Percentiles rank a stretch among this genome's conserved stretches.
Conservation (phyloP, 64 coral and sea anemone genomes). For the Orbicella faveolata region DNA sequence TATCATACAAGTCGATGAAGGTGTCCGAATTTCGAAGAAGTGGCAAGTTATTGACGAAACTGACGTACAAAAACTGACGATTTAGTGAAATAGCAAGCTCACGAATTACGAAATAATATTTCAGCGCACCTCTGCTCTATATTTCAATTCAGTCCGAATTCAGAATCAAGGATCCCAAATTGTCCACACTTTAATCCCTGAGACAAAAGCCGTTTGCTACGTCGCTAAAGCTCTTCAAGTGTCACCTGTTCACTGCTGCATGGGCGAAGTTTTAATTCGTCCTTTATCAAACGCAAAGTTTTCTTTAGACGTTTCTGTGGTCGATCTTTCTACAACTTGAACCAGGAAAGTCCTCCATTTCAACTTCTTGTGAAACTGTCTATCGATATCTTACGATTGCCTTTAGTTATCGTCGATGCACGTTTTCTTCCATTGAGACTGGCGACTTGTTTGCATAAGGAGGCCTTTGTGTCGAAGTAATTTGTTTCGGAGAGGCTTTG, state of each 20-base stretch:
- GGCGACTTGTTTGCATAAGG: neutral
- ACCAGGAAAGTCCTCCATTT: neutral
- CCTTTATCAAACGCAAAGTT: constrained; percentile 16
- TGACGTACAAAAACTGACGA: neutral
- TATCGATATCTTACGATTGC: neutral
- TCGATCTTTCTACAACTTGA: neutral
- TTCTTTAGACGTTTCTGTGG: neutral
- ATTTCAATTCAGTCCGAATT: no score
- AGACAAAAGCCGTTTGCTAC: no score
- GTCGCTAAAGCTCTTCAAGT: no score
- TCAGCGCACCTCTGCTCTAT: no score
- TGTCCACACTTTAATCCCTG: no score
- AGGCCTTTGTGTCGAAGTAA: neutral
- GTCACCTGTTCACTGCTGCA: neutral
- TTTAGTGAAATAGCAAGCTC: neutral
- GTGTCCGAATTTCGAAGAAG: neutral
- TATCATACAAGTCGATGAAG: neutral
- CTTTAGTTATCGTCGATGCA: neutral
- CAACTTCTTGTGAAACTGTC: neutral
- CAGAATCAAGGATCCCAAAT: no score
- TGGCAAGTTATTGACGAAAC: neutral
- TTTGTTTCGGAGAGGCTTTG: neutral
- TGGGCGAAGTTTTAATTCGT: neutral
- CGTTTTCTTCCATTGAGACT: neutral
- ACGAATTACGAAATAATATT: neutral